Evolutionary conservation across 92 coral and sea anemone species (phyloP), one percentile per base, ranked within the genome.

Genomic region (Paramuricea clavata): DNA sequence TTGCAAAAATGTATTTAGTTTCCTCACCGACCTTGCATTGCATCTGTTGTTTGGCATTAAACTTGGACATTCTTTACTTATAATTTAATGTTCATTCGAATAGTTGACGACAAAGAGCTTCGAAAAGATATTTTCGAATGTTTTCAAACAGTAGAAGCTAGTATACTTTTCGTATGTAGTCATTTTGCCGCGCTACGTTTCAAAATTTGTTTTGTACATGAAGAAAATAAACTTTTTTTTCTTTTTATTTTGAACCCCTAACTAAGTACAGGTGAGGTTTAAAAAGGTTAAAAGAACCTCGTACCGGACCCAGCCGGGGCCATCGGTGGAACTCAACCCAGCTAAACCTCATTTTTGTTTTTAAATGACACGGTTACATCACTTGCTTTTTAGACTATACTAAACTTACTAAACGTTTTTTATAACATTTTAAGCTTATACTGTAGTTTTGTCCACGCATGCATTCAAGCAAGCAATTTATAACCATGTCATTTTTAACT

Each of bases 241-340:
- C 2, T 50, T 50, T 50, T 50, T 50, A 50, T 12, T 50, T 50
- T 50, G 10, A 4, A 39, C 4, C 44, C 22, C 59, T 50, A 50
- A 50, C 59, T 50, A 50, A 50, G 59, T 8, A 16, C 59, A 69
- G 43, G 19, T 69, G 76, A 19, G 15, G 76, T 69, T 69, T 69
- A 19, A 34, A 69, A 69, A 16, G 49, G 25, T 69, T 41, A 69
- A 41, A 16, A 31, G 76, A 30, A 26, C 76, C 76, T 69, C 49
- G 49, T 34, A 69, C 76, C 76, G 49, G 76, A 69, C 76, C 76
- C 36, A 25, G 44, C 43, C 59, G 59, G 59, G 76, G 76, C 76
- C 76, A 69, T 69, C 76, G 47, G 76, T 41, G 49, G 76, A 69
- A 31, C 76, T 69, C 76, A 41, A 69, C 43, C 49, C 17, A 31